Percentiles rank a stretch among this genome's conserved stretches.
Evolutionary conservation across 2,888 invertebrate species (phyloP).

Genomic region (Andrena bicolor): DNA sequence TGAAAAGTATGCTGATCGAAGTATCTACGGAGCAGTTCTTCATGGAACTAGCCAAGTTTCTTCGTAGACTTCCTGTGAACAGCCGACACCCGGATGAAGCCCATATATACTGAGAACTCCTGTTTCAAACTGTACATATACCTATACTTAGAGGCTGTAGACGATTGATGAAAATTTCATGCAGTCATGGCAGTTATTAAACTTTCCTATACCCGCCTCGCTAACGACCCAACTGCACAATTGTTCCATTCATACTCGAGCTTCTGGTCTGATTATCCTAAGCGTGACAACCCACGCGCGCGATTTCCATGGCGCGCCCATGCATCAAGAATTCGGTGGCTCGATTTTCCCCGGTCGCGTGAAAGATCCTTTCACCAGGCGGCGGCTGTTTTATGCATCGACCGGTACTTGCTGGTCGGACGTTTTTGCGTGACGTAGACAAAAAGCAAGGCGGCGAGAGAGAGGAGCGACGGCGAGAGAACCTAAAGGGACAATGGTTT

Average conservation of each 20-base stretch:
- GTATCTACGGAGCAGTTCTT: conserved; percentile 27
- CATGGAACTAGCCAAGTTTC: conserved; percentile 47
- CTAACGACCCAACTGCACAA: too few relatives aligned
- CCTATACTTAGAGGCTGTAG: too few relatives aligned
- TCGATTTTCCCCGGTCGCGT: conserved; percentile 21
- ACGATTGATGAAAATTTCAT: background rate
- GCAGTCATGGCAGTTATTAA: background rate
- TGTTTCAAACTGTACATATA: background rate
- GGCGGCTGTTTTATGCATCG: conserved; percentile 65
- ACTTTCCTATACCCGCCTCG: too few relatives aligned
- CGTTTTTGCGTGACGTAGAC: conserved; percentile 64
- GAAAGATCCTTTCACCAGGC: conserved; percentile 53
- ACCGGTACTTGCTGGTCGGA: conserved; percentile 44
- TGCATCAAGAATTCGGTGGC: conserved; percentile 8
- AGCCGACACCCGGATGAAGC: conserved; percentile 7
- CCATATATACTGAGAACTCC: background rate
- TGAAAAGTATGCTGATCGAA: conserved; percentile 42
- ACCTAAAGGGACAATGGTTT: conserved; percentile 78
- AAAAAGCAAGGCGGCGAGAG: conserved; percentile 65
- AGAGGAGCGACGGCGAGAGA: conserved; percentile 60
- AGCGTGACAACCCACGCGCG: too few relatives aligned
- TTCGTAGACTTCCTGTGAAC: conserved; percentile 37
- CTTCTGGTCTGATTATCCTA: too few relatives aligned
- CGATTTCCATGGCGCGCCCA: background rate
- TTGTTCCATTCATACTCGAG: too few relatives aligned